Evolutionary conservation across 2,113 vertebrate genomes (phyloP).

Genomic region (Bolborhynchus lineola): DNA sequence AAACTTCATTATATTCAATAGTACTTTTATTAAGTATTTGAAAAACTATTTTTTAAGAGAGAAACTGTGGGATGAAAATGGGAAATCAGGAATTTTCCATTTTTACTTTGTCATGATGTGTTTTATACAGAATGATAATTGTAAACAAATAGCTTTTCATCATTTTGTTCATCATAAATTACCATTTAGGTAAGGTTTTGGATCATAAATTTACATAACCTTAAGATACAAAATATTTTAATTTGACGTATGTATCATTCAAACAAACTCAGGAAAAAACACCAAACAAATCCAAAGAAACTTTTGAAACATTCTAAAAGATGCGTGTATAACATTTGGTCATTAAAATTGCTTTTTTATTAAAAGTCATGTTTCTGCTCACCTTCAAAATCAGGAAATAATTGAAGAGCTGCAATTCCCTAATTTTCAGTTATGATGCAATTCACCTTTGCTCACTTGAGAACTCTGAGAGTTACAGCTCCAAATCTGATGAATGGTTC

Average conservation of each 20-base stretch:
- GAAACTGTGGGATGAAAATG: background rate
- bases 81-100: background rate
- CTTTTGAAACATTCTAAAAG: background rate
- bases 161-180: background rate
- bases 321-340: background rate
- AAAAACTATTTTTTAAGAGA: background rate
- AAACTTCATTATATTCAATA: background rate
- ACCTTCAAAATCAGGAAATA: background rate
- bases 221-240: background rate
- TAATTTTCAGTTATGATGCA: background rate
- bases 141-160: background rate
- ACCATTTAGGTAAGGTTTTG: background rate
- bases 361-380: background rate
- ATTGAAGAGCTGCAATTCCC: background rate
- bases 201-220: background rate
- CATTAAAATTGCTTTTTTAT: background rate
- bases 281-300: background rate
- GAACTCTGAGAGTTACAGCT: background rate
- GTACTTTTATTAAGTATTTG: background rate
- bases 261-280: background rate
- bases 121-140: background rate
- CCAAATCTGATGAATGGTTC: background rate
- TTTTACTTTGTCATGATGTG: background rate
- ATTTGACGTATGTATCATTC: background rate
- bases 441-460: background rate